Evolutionary conservation across 1,140 invertebrate species (phyloP).

Genomic region (Magallana angulata): DNA sequence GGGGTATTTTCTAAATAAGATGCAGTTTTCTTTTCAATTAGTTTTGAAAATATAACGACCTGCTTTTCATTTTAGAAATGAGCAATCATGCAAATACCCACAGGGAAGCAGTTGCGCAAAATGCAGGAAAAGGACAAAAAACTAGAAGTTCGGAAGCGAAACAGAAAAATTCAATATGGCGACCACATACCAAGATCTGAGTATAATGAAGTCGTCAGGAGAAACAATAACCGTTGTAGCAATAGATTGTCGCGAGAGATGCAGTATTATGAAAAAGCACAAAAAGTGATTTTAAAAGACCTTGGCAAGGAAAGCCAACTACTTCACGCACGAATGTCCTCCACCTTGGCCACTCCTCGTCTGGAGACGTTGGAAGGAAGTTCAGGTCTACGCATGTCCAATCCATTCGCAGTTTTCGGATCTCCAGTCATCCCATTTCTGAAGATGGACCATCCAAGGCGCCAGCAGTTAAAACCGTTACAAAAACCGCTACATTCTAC

Average conservation of each 20-base stretch:
- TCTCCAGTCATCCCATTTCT: constrained; percentile 21
- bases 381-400: constrained; percentile 5
- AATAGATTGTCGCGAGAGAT: constrained; percentile 53
- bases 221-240: constrained; percentile 48
- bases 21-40: no score
- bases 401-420: constrained; percentile 43
- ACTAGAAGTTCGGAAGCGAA: constrained; percentile 33
- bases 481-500: neutral
- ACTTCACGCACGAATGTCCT: constrained; percentile 39
- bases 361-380: neutral
- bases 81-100: constrained; percentile 13
- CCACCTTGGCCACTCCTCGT: constrained; percentile 43
- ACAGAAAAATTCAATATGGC: constrained; percentile 47
- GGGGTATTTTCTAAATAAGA: no score
- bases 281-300: constrained; percentile 54
- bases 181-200: constrained; percentile 54
- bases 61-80: neutral
- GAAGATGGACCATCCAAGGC: constrained; percentile 13
- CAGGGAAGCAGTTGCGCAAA: neutral
- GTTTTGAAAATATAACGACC: no score
- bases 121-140: constrained; percentile 31
- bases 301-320: constrained; percentile 54
- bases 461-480: neutral
- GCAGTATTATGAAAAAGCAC: constrained; percentile 54
- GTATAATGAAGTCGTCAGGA: constrained; percentile 54